These are phyloP conservation scores for Haemorhous mexicanus DNA, from an alignment of 2,113 vertebrate species.

Conservation along the genomic window DNA sequence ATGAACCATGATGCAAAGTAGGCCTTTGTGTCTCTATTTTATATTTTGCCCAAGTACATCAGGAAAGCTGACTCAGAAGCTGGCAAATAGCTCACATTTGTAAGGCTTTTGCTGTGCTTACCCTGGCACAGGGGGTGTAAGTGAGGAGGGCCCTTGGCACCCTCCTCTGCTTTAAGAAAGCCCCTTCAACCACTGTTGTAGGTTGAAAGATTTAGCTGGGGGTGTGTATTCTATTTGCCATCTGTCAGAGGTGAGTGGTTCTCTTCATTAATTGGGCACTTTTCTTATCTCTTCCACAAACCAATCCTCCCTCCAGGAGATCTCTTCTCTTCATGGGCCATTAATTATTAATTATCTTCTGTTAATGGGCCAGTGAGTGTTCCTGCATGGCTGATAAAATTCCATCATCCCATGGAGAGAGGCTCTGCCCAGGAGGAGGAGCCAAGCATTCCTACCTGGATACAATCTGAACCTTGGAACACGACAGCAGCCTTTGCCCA, in stretches of 20 bases:
- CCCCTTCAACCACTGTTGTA: background rate
- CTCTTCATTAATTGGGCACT: too few relatives aligned
- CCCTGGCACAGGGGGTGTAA: background rate
- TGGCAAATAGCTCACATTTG: background rate
- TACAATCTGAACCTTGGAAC: background rate
- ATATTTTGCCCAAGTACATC: background rate
- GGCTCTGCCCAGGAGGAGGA: background rate
- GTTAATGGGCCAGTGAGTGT: too few relatives aligned
- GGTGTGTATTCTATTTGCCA: too few relatives aligned
- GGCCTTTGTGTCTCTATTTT: background rate
- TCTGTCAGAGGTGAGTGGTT: too few relatives aligned
- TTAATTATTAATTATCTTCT: too few relatives aligned
- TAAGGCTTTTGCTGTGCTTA: background rate
- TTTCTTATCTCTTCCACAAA: too few relatives aligned
- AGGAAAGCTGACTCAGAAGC: background rate
- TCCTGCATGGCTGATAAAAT: too few relatives aligned
- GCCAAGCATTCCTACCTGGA: background rate
- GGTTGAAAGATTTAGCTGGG: background rate
- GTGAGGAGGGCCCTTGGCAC: background rate
- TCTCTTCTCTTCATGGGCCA: too few relatives aligned
- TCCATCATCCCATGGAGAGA: background rate
- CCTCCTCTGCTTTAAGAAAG: background rate
- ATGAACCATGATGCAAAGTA: background rate
- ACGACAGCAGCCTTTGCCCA: background rate
- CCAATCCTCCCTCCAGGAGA: too few relatives aligned